Conservation (phyloP, 2,797 vertebrate species). For the Gymnopithys bicolor region DNA sequence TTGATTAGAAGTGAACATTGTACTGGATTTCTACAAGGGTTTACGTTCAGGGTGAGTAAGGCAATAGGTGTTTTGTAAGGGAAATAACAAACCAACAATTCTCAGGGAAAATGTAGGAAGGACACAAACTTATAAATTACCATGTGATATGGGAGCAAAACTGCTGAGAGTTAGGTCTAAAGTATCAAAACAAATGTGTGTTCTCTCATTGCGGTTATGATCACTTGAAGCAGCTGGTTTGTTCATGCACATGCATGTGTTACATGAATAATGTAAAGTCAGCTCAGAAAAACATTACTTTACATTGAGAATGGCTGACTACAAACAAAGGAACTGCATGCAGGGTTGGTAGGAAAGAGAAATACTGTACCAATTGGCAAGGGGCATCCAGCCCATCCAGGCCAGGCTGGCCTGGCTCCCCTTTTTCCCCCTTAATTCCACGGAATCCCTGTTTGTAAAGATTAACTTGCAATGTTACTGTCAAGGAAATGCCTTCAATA, state of each 20-base stretch:
- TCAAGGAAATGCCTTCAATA: conserved; percentile 79
- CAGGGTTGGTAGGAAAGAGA: conserved; percentile 93
- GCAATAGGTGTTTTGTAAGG: conserved; percentile 40
- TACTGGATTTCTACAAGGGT: conserved; percentile 7
- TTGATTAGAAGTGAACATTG: conserved; percentile 11
- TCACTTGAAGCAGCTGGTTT: conserved; percentile 48
- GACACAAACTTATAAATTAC: conserved; percentile 27
- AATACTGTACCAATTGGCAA: conserved; percentile 99
- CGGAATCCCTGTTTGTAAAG: conserved; percentile 99
- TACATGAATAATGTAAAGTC: conserved; percentile 64
- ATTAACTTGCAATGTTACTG: conserved; percentile 98
- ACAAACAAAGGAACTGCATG: conserved; percentile 85
- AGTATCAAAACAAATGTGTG: neutral
- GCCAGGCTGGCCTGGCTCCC: conserved; percentile 99
- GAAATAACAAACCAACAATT: conserved; percentile 22
- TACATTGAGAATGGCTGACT: conserved; percentile 66
- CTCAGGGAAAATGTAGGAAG: conserved; percentile 46
- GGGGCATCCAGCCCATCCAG: conserved; percentile 99
- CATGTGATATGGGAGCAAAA: conserved; percentile 18
- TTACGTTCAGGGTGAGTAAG: conserved; percentile 37
- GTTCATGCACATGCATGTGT: conserved; percentile 78
- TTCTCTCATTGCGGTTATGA: neutral
- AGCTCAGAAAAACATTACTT: conserved; percentile 56
- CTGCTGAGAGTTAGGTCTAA: conserved; percentile 44
- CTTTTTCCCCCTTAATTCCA: conserved; percentile 99